Conservation (phyloP, 2,797 vertebrate genomes). For the Catharus ustulatus region DNA sequence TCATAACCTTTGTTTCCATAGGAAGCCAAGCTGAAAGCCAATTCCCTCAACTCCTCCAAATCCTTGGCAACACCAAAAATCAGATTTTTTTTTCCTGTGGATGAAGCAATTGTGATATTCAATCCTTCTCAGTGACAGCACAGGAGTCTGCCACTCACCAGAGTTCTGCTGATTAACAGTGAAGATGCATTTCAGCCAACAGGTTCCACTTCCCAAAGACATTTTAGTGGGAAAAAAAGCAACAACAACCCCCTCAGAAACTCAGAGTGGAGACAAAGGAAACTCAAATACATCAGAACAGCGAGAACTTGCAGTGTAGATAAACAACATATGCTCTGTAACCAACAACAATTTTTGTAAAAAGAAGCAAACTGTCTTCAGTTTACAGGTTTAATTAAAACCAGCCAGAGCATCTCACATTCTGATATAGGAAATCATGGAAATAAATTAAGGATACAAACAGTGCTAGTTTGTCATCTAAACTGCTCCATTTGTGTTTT, state of each 20-base stretch:
- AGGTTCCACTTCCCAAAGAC: neutral
- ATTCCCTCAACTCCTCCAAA: neutral
- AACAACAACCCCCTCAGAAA: neutral
- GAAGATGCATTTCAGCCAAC: neutral
- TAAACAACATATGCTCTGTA: neutral
- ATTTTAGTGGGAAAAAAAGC: neutral
- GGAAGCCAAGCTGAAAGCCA: neutral
- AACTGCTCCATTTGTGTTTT: neutral
- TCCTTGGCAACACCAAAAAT: neutral
- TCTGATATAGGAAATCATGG: neutral
- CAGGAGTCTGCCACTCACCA: neutral
- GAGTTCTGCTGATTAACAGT: neutral
- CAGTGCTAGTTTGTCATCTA: neutral
- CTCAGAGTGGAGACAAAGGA: neutral
- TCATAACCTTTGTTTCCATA: neutral
- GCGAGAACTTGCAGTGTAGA: neutral
- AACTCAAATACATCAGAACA: neutral
- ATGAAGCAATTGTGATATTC: neutral
- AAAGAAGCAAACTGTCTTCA: neutral
- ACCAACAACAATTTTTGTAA: neutral
- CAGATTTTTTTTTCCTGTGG: neutral
- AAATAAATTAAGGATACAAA: neutral
- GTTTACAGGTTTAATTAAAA: constrained; percentile 40
- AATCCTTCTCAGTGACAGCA: neutral
- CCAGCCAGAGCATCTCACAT: neutral